Base-by-base conservation (phyloP, 2,797 vertebrate genomes). In the Vireo griseus region DNA sequence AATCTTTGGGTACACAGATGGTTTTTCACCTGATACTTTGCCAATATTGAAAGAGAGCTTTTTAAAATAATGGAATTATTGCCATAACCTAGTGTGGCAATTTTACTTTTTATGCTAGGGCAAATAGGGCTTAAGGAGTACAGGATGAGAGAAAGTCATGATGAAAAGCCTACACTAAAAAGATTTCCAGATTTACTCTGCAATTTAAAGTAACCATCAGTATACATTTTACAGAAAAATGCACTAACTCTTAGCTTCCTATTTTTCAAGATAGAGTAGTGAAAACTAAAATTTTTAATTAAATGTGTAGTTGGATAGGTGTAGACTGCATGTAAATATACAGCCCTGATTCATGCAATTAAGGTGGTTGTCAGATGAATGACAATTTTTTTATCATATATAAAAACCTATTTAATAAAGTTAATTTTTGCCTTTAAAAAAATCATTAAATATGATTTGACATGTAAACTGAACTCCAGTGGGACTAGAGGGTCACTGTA, bases 381-480 rank as follows among this genome's bases (percentile, higher is more conserved):
- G 26, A 16, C 1, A 65, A 44, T 0, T 9, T 20, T 51, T 68
- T 76, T 39, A 29, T 40, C 1, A 0, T 33, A 8, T 20, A 33
- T 12, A 6, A 39, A 75, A 75, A 42, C 12, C 3, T 58, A 10
- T 22, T 16, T 26, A 20, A 29, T 25, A 40, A 77, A 74, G 3
- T 21, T 17, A 3, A 42, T 14, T 10, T 80, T 77, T 54, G 50
- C 18, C 18, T 74, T 86, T 15, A 12, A 86, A 82, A 93, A 18
- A 9, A 5, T 10, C 8, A 71, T 59, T 77, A 33, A 40, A 10
- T 52, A 9, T 51, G 7, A 58, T 51, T 35, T 91, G 40, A 3
- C 18, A 18, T 19, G 35, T 24, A 61, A 79, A 37, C 10, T 55
- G 24, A 83, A 54, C 16, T 69, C 28, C 37, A 44, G 16, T 21